These are phyloP conservation scores for Magallana nippona DNA, from an alignment of 2,888 invertebrate genomes.

Conservation along the genomic window DNA sequence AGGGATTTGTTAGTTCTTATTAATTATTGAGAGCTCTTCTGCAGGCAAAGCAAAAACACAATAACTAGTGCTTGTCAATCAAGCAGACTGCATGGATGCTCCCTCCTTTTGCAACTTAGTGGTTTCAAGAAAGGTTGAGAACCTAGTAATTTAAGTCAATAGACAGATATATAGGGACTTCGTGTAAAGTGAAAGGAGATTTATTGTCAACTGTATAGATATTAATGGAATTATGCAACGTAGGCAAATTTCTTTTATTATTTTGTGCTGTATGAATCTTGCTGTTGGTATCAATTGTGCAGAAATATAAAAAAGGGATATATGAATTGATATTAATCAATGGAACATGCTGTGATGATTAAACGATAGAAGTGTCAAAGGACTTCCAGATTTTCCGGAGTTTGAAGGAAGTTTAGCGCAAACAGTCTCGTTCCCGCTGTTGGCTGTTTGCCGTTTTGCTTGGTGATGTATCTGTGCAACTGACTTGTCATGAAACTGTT, in stretches of 20 bases:
- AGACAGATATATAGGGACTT: background rate
- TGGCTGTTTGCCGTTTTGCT: background rate
- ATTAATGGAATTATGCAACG: background rate
- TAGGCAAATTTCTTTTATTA: background rate
- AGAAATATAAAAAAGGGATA: background rate
- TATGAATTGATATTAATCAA: constrained; percentile 22
- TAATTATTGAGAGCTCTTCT: constrained; percentile 23
- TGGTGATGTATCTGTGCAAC: background rate
- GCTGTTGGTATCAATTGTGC: background rate
- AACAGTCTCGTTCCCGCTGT: background rate
- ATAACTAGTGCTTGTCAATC: background rate
- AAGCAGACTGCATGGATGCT: background rate
- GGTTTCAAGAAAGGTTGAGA: constrained; percentile 3
- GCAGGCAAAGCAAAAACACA: constrained; percentile 29
- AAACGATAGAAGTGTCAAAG: constrained; percentile 21
- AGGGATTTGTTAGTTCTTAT: constrained; percentile 29
- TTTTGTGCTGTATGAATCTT: background rate
- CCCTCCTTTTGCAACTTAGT: background rate
- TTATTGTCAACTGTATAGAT: background rate
- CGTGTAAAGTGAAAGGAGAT: background rate
- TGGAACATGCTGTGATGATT: constrained; percentile 27
- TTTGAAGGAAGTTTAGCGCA: constrained; percentile 6
- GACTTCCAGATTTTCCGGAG: background rate
- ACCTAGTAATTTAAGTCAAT: constrained; percentile 6
- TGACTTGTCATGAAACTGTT: background rate